Percentiles rank a stretch among this genome's conserved stretches.
Evolutionary conservation across 2,797 vertebrate species (phyloP).

Genomic region (Sparidentex hasta): DNA sequence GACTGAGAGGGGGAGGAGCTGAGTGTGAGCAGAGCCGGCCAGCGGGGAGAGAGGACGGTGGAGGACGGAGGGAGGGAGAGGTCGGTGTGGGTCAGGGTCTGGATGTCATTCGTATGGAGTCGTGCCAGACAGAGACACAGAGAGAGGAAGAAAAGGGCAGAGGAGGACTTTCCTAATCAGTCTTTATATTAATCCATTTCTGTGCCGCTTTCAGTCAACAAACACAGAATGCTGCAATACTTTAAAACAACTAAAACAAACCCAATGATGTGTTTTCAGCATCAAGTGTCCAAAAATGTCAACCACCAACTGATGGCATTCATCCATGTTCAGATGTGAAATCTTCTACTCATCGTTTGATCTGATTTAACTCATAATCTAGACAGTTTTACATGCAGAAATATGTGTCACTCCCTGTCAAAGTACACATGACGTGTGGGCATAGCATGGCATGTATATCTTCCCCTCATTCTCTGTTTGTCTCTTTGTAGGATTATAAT

Average conservation of each 20-base stretch:
- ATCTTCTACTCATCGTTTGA: not conserved
- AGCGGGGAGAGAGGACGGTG: conserved; percentile 49
- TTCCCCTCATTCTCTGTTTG: conserved; percentile 44
- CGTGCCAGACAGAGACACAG: conserved; percentile 39
- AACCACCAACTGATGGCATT: conserved; percentile 4
- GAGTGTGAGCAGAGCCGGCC: conserved; percentile 52
- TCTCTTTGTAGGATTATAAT: conserved; percentile 73
- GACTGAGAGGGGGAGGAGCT: conserved; percentile 74
- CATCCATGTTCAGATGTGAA: not conserved
- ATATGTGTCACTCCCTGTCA: not conserved
- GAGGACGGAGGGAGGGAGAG: conserved; percentile 40
- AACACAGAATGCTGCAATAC: not conserved
- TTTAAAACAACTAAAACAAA: conserved; percentile 4
- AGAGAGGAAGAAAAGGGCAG: conserved; percentile 27
- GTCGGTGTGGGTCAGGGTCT: conserved; percentile 39
- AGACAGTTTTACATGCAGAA: not conserved
- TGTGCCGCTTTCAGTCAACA: conserved; percentile 2
- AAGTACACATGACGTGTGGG: not conserved
- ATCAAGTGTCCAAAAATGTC: not conserved
- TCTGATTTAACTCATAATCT: not conserved
- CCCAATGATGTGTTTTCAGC: not conserved
- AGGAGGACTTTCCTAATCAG: conserved; percentile 47
- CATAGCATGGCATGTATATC: not conserved
- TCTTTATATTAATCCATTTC: conserved; percentile 34
- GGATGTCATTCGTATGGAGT: conserved; percentile 61